A percentile compares a stretch with the other conserved stretches of the same genome.
Conservation (phyloP, 2,797 vertebrate genomes). For the Eulemur coronatus region DNA sequence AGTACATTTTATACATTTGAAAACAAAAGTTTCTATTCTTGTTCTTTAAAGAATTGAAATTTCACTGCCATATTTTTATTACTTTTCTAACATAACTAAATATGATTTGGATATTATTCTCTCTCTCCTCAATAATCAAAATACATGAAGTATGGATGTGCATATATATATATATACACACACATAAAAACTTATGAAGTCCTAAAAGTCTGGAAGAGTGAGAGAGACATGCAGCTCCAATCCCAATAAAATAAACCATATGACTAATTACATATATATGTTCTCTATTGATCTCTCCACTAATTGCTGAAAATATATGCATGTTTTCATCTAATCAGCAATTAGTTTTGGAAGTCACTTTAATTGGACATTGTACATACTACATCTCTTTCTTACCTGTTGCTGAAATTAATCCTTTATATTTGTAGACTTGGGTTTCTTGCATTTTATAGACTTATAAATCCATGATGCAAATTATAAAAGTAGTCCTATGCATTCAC, state of each 20-base stretch:
- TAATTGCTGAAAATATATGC: constrained; percentile 80
- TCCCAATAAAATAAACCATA: constrained; percentile 80
- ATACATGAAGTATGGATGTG: not conserved
- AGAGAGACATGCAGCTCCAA: constrained; percentile 74
- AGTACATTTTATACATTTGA: not conserved
- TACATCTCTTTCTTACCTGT: constrained; percentile 74
- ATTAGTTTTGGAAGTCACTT: constrained; percentile 64
- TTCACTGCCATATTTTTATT: not conserved
- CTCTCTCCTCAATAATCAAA: constrained; percentile 71
- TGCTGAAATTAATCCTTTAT: not conserved
- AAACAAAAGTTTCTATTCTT: not conserved
- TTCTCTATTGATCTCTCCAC: constrained; percentile 75
- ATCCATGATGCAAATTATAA: not conserved
- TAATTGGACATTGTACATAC: not conserved
- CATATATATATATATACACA: not conserved
- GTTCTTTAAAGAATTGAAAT: not conserved
- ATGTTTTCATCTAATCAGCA: constrained; percentile 71
- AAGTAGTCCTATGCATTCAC: not conserved
- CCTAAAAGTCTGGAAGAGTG: constrained; percentile 53
- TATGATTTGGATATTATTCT: constrained; percentile 58
- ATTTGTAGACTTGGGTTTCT: not conserved
- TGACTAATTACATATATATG: constrained; percentile 81
- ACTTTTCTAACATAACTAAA: not conserved
- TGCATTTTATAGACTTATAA: not conserved
- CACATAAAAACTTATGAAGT: not conserved